These are phyloP conservation scores for Galemys pyrenaicus DNA, from an alignment of 2,113 vertebrate species.

Conservation along the genomic window DNA sequence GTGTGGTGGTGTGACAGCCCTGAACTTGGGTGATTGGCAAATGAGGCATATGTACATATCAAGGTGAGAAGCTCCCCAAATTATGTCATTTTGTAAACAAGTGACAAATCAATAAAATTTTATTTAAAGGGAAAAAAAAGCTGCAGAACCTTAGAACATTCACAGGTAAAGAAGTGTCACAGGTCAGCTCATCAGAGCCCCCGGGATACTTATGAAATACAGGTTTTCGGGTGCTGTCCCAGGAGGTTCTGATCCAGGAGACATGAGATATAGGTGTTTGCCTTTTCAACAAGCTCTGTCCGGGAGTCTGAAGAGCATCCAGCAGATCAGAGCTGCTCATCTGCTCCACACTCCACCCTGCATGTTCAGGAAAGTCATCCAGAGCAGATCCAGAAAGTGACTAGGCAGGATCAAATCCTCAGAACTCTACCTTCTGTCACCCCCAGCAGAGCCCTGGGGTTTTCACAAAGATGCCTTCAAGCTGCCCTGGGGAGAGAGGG, in stretches of 20 bases:
- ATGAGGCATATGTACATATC: too few relatives aligned
- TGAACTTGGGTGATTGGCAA: too few relatives aligned
- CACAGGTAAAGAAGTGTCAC: background rate
- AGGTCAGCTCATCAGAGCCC: background rate
- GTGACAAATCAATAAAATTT: too few relatives aligned
- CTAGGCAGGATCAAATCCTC: background rate
- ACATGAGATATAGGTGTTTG: rapidly evolving
- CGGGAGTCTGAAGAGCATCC: background rate
- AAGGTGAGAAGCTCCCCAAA: too few relatives aligned
- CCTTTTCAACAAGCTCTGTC: background rate
- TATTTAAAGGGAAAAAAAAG: too few relatives aligned
- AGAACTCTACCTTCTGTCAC: background rate
- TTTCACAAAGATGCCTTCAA: background rate
- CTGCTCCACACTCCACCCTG: background rate
- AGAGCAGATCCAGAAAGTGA: background rate
- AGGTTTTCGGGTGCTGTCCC: background rate
- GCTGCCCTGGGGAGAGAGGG: background rate
- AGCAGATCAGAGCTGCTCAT: background rate
- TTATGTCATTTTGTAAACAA: too few relatives aligned
- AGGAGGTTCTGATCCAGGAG: background rate
- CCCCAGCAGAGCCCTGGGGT: background rate
- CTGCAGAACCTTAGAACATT: background rate
- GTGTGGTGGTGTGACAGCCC: too few relatives aligned
- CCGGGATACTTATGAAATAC: background rate
- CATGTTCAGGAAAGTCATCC: background rate